These are phyloP conservation scores for Eublepharis macularius DNA, from an alignment of 2,113 vertebrate genomes.

Conservation along the genomic window DNA sequence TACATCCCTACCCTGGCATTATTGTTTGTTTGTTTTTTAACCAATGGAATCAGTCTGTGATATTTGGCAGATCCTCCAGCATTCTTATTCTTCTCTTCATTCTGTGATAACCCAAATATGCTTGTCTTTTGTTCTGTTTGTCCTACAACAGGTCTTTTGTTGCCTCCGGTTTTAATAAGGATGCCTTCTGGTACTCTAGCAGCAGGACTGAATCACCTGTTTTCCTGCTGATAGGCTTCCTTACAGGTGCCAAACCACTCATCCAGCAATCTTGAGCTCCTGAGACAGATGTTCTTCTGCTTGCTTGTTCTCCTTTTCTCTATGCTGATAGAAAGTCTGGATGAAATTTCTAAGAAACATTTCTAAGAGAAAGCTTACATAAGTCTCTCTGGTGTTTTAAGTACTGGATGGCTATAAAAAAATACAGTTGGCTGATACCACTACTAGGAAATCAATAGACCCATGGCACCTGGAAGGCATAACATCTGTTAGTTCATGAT, in stretches of 20 bases:
- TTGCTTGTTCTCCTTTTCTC: not conserved
- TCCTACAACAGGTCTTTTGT: conserved; percentile 3
- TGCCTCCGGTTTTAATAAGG: conserved; percentile 24
- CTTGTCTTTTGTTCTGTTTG: not conserved
- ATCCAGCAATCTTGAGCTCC: conserved; percentile 8
- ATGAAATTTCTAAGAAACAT: not conserved
- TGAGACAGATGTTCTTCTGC: not conserved
- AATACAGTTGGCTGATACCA: not conserved
- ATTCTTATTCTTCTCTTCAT: not conserved
- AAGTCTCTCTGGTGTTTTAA: conserved; percentile 3
- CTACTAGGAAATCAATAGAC: not conserved
- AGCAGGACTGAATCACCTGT: conserved; percentile 39
- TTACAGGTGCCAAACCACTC: conserved; percentile 13
- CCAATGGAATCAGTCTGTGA: not conserved
- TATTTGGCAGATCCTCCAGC: not conserved
- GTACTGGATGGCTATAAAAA: not conserved
- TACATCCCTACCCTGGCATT: not conserved
- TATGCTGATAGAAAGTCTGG: not conserved
- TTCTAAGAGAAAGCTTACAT: not conserved
- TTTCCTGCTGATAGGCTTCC: conserved; percentile 33
- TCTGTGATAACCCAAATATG: not conserved
- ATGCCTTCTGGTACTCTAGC: conserved; percentile 18
- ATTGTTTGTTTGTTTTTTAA: not conserved
- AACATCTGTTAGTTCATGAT: not conserved
- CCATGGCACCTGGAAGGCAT: conserved; percentile 6